Evolutionary conservation across 2,113 vertebrate genomes (phyloP).

Genomic region (Labeo catla): DNA sequence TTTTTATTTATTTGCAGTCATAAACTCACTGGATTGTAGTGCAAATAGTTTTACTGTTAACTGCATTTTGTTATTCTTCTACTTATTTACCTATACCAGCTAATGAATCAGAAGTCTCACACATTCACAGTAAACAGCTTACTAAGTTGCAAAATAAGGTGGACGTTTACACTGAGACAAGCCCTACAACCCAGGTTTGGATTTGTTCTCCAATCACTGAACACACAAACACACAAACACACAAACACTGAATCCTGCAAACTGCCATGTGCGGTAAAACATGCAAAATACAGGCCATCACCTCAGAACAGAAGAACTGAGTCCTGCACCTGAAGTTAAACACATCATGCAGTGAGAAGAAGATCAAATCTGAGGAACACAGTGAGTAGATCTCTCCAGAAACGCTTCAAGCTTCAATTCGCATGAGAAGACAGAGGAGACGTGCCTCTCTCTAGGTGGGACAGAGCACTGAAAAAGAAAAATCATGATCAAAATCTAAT

Average conservation of each 20-base stretch:
- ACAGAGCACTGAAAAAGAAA: slow-evolving; percentile 75
- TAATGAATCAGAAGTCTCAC: not conserved
- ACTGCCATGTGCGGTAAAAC: not conserved
- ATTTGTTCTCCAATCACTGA: not conserved
- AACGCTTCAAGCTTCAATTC: not conserved
- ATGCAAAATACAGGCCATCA: slow-evolving; percentile 12
- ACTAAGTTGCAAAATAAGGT: not conserved
- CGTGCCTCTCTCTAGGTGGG: slow-evolving; percentile 65
- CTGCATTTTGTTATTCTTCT: not conserved
- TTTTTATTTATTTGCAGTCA: not conserved
- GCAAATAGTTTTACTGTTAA: not conserved
- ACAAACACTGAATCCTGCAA: slow-evolving; percentile 1
- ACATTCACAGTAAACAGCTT: not conserved
- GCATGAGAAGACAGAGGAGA: not conserved
- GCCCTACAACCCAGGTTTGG: not conserved
- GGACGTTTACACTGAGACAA: not conserved
- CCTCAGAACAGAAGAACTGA: slow-evolving; percentile 16
- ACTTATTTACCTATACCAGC: not conserved
- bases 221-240: not conserved
- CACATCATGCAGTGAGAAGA: slow-evolving; percentile 1
- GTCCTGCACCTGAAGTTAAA: not conserved
- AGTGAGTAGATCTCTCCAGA: not conserved
- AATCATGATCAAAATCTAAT: not conserved
- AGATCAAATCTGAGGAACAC: not conserved
- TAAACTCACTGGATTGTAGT: not conserved